Base-by-base conservation (phyloP, 2,113 vertebrate species). In the Limnothrissa miodon region DNA sequence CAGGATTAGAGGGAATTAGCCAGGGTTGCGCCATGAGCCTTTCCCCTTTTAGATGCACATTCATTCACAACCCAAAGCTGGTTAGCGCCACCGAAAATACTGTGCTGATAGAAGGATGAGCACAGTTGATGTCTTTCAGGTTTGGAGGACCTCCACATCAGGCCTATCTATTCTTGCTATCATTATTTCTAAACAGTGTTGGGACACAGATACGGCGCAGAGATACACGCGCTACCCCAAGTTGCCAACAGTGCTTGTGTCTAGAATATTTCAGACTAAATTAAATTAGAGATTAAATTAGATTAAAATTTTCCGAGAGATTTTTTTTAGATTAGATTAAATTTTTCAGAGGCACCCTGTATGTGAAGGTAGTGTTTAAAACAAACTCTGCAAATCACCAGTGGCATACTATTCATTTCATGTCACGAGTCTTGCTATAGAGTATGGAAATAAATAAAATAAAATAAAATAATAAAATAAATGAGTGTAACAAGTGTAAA, bases 1-100 rank as follows among this genome's bases (percentile, higher is more conserved):
- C 33, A 84, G 92, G 94, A 95, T 95, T 95, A 95, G 46, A 80
- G 56, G 92, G 94, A 94, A 93, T 95, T 94, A 95, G 91, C 86
- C 53, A 53, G 81, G 74, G 89, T 83, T 90, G 90, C 90, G 81
- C 87, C 87, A 83, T 93, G 89, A 94, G 90, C 92, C 92, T 92
- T 95, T 94, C 93, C 90, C 51, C 89, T 90, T 93, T 94, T 95
- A 94, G 93, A 91, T 25, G 29, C 82, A 83, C 91, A 93, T 92
- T 94, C 92, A 93, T 87, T 84, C 82, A 82, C 85, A 86, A 56
- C 87, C 87, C 86, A 93, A 93, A 93, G 88, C 90, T 90, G 86
- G 87, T 92, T 92, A 89, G 81, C 46, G 56, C 59, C 48, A 78
- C 81, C 85, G 15, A 82, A 85, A 25, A 42, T 74, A 82, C 78